These are phyloP conservation scores for Notamacropus eugenii DNA, from an alignment of 2,797 vertebrate species.

Conservation along the genomic window DNA sequence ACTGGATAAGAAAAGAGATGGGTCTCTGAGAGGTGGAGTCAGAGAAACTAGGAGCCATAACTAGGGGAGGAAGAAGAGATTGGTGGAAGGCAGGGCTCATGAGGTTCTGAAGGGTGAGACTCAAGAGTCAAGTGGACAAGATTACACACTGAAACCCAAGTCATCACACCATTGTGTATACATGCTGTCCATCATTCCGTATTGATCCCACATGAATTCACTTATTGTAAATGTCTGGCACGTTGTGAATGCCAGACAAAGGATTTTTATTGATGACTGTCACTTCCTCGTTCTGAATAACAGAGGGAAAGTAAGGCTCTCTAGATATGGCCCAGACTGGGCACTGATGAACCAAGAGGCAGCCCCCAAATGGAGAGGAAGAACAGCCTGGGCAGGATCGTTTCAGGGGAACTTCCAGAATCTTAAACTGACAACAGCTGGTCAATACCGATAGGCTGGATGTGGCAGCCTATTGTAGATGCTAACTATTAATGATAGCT, in stretches of 20 bases:
- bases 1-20: not conserved
- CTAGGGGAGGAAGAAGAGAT: not conserved
- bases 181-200: not conserved
- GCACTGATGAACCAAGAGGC: not conserved
- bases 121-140: not conserved
- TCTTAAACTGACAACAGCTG: too few species aligned
- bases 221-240: not conserved
- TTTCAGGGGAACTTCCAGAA: too few species aligned
- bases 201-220: not conserved
- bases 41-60: conserved; percentile 24
- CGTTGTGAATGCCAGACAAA: not conserved
- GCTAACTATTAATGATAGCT: too few species aligned
- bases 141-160: not conserved
- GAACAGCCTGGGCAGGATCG: not conserved
- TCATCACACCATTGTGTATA: not conserved
- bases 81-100: not conserved
- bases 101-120: not conserved
- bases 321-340: not conserved
- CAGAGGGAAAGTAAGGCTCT: not conserved
- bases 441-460: too few species aligned
- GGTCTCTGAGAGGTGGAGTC: not conserved
- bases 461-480: too few species aligned
- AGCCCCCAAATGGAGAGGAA: not conserved
- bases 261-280: not conserved
- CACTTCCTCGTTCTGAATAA: not conserved